These are phyloP conservation scores for Hippopotamyrus pictus DNA, from an alignment of 2,797 vertebrate species.

Conservation along the genomic window DNA sequence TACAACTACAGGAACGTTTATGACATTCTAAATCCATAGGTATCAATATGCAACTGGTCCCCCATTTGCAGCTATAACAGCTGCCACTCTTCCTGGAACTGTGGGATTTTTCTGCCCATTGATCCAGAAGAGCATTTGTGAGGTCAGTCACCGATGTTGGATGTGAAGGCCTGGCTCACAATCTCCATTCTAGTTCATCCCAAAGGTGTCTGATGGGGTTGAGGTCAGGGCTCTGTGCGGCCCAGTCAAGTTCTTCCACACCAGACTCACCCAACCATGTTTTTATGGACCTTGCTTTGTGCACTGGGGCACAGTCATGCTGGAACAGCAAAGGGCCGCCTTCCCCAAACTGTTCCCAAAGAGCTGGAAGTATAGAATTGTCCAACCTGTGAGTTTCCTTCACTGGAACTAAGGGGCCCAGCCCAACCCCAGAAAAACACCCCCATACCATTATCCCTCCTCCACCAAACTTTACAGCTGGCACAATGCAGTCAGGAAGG, in stretches of 20 bases:
- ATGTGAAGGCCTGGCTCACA: not conserved
- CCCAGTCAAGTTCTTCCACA: not conserved
- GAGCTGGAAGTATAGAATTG: not conserved
- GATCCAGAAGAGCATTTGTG: not conserved
- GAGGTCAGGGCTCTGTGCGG: not conserved
- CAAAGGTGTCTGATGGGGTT: not conserved
- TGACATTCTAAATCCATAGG: not conserved
- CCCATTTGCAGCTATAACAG: not conserved
- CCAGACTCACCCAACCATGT: not conserved
- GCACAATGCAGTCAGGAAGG: too few relatives aligned
- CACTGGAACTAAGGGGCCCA: too few relatives aligned
- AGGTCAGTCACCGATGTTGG: not conserved
- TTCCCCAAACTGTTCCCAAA: not conserved
- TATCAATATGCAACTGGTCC: not conserved
- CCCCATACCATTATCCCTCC: too few relatives aligned
- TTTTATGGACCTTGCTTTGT: not conserved
- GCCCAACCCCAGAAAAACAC: too few relatives aligned
- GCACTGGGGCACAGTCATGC: not conserved
- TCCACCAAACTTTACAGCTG: too few relatives aligned
- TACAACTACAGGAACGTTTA: not conserved
- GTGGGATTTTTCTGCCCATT: not conserved
- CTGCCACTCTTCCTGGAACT: not conserved
- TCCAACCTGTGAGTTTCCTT: constrained; percentile 5
- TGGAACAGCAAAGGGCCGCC: not conserved
- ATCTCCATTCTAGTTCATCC: not conserved